Percentiles rank a stretch among this genome's conserved stretches.
Evolutionary conservation across 2,113 vertebrate species (phyloP).

Genomic region (Balaeniceps rex): DNA sequence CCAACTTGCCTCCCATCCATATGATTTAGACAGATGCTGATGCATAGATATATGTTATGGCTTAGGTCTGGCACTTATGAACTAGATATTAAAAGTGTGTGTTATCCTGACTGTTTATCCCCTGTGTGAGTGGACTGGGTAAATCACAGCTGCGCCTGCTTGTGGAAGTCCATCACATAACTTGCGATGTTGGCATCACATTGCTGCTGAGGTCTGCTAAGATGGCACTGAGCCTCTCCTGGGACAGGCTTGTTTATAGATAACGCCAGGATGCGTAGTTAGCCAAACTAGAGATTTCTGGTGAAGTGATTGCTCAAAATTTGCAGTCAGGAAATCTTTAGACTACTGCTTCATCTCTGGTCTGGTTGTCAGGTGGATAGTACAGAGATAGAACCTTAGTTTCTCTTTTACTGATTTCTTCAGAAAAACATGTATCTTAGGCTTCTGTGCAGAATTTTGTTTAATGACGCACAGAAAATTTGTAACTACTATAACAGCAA

Average conservation of each 20-base stretch:
- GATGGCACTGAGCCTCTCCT: not conserved
- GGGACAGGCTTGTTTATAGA: not conserved
- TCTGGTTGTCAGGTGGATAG: not conserved
- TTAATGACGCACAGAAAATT: not conserved
- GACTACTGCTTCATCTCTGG: not conserved
- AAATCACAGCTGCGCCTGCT: not conserved
- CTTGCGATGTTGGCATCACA: not conserved
- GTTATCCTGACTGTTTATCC: not conserved
- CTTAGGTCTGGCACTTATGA: not conserved
- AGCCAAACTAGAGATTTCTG: not conserved
- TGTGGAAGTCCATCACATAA: rapidly evolving
- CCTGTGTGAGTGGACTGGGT: not conserved
- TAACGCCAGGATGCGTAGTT: not conserved
- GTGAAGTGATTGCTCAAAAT: not conserved
- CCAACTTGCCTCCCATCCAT: not conserved
- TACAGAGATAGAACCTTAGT: not conserved
- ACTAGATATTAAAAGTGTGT: not conserved
- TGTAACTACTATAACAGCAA: not conserved
- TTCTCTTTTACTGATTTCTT: not conserved
- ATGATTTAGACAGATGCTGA: not conserved
- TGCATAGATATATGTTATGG: not conserved
- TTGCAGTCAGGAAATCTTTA: not conserved
- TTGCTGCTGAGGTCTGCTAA: not conserved
- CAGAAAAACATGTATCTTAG: not conserved
- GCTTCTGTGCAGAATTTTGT: not conserved